Evolutionary conservation across 2,113 vertebrate genomes (phyloP).

Genomic region (Takifugu flavidus): DNA sequence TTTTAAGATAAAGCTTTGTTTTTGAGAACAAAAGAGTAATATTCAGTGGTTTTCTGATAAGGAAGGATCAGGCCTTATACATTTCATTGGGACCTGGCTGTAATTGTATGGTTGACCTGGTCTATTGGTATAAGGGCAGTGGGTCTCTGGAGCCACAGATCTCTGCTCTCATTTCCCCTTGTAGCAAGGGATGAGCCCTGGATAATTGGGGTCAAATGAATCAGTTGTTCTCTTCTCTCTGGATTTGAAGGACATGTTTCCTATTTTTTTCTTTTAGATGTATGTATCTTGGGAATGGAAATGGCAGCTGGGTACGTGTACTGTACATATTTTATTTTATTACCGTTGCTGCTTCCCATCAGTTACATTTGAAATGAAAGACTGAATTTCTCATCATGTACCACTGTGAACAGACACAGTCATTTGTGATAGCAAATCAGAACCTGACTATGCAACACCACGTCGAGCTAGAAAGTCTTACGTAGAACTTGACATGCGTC

Average conservation of each 20-base stretch:
- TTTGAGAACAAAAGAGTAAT: background rate
- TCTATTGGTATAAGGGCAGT: background rate
- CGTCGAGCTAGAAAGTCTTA: too few relatives aligned
- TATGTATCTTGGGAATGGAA: background rate
- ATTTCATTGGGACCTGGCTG: background rate
- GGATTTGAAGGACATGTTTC: conserved; percentile 14
- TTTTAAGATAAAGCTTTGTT: background rate
- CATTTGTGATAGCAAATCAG: too few relatives aligned
- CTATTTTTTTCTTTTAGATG: background rate
- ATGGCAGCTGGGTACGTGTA: background rate
- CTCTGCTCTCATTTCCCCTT: conserved; percentile 29
- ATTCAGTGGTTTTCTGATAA: conserved; percentile 1
- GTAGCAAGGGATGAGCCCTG: conserved; percentile 8
- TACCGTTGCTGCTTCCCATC: background rate
- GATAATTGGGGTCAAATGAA: conserved; percentile 47
- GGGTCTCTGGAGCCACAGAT: conserved; percentile 10
- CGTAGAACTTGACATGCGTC: too few relatives aligned
- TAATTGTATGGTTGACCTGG: conserved; percentile 20
- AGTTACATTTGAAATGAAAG: background rate
- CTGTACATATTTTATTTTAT: background rate
- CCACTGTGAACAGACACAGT: too few relatives aligned
- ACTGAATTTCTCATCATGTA: background rate
- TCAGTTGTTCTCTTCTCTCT: conserved; percentile 19
- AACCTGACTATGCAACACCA: too few relatives aligned
- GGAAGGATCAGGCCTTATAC: background rate